Evolutionary conservation across 2,888 invertebrate genomes (phyloP).

Genomic region (Sipunculus nudus): DNA sequence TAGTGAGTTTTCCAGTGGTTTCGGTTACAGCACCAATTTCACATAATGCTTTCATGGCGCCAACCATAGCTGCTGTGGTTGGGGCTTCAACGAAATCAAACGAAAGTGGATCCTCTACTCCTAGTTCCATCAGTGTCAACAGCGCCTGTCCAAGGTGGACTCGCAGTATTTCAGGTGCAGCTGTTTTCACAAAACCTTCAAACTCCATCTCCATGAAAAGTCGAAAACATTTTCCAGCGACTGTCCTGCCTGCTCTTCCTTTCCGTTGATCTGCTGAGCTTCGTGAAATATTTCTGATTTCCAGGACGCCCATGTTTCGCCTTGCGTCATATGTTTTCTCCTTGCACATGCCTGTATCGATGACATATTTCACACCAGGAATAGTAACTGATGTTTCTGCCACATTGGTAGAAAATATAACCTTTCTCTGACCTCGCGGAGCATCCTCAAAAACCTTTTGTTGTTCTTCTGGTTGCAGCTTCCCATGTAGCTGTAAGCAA

Average conservation of each 20-base stretch:
- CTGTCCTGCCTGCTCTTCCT: constrained; percentile 65
- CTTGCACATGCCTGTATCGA: constrained; percentile 65
- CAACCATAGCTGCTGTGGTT: constrained; percentile 43
- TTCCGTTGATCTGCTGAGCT: constrained; percentile 66
- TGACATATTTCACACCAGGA: constrained; percentile 64
- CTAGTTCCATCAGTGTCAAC: constrained; percentile 57
- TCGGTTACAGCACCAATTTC: constrained; percentile 50
- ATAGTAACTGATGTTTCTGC: constrained; percentile 67
- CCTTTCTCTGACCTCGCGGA: constrained; percentile 52
- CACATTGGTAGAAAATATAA: constrained; percentile 66
- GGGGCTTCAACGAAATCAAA: constrained; percentile 64
- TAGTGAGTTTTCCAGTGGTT: constrained; percentile 46
- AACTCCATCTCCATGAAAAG: constrained; percentile 60
- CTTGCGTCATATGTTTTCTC: constrained; percentile 60
- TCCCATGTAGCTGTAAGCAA: constrained; percentile 57
- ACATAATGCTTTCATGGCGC: constrained; percentile 48
- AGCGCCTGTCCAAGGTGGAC: constrained; percentile 55
- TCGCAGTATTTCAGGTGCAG: constrained; percentile 62
- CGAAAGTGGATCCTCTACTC: constrained; percentile 45
- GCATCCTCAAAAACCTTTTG: constrained; percentile 52
- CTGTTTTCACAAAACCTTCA: constrained; percentile 47
- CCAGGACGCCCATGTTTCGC: constrained; percentile 53
- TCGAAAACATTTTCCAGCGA: constrained; percentile 62
- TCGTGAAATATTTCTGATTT: constrained; percentile 50
- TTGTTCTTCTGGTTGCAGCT: constrained; percentile 59